phyloP scores from a whole-genome alignment of 1,140 invertebrate genomes.

The Formica exsecta region DNA sequence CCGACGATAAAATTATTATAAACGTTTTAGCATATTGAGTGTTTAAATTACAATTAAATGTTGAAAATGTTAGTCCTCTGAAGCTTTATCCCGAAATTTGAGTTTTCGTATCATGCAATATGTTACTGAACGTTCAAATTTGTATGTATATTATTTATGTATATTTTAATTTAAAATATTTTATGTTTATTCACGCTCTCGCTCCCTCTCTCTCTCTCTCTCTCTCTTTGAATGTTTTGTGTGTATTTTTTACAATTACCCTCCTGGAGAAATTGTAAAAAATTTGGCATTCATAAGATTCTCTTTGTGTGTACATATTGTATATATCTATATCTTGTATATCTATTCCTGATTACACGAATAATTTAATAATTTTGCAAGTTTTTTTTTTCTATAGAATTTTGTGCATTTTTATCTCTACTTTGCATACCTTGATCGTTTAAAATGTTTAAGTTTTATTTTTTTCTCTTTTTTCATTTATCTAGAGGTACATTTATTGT shows the following conservation, averaged over 20 bases:
- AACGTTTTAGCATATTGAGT: constrained; percentile 27
- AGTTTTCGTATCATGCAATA: constrained; percentile 18
- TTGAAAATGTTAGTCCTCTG: constrained; percentile 44
- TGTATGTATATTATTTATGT: background rate
- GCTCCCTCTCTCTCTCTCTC: no score
- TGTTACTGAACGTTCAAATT: background rate
- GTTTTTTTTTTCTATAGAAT: background rate
- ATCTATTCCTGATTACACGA: background rate
- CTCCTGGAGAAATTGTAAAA: background rate
- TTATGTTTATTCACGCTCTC: background rate
- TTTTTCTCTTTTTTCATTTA: background rate
- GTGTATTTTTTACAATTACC: background rate
- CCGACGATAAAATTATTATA: constrained; percentile 54
- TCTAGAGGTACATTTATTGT: background rate
- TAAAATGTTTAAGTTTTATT: constrained; percentile 3
- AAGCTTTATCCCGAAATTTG: background rate
- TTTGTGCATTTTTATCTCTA: background rate
- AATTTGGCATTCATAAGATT: constrained; percentile 2
- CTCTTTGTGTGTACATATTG: background rate
- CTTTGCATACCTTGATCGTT: background rate
- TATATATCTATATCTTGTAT: background rate
- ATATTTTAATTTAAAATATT: constrained; percentile 27
- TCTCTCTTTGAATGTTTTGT: background rate
- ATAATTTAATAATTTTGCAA: constrained; percentile 4
- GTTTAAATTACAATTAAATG: constrained; percentile 5